Conservation (phyloP, 2,888 invertebrate genomes). For the Nephrotoma flavescens region DNA sequence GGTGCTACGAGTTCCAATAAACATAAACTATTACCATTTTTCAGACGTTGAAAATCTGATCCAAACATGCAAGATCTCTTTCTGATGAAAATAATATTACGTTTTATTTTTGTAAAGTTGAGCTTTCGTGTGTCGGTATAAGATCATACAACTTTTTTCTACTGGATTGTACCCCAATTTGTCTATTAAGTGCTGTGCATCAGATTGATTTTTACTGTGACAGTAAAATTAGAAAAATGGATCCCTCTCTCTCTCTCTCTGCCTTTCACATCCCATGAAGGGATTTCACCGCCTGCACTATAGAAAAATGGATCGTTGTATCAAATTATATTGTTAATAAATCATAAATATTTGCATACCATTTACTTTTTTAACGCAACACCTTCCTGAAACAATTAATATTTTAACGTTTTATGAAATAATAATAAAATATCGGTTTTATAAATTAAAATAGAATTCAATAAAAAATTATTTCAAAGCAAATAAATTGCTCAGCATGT, state of each 20-base stretch:
- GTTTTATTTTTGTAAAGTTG: neutral
- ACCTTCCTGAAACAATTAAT: neutral
- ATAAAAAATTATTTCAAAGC: neutral
- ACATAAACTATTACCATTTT: too few relatives aligned
- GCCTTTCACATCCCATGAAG: too few relatives aligned
- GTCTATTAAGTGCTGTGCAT: neutral
- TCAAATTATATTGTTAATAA: neutral
- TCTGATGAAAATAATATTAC: neutral
- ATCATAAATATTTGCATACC: neutral
- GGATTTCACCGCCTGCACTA: too few relatives aligned
- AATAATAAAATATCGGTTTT: neutral
- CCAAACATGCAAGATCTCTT: neutral
- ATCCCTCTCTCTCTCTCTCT: too few relatives aligned
- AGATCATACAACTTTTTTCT: too few relatives aligned
- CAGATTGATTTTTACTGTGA: too few relatives aligned
- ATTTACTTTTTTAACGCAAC: neutral
- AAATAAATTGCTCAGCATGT: neutral
- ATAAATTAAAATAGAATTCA: neutral
- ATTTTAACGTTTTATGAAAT: neutral
- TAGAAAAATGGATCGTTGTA: too few relatives aligned
- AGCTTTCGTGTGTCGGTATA: neutral
- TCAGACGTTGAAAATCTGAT: too few relatives aligned
- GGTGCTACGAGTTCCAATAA: too few relatives aligned
- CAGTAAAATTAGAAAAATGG: neutral
- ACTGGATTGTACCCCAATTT: neutral